Base-by-base conservation (phyloP, 1,140 invertebrate species). In the Drosophila tropicalis region DNA sequence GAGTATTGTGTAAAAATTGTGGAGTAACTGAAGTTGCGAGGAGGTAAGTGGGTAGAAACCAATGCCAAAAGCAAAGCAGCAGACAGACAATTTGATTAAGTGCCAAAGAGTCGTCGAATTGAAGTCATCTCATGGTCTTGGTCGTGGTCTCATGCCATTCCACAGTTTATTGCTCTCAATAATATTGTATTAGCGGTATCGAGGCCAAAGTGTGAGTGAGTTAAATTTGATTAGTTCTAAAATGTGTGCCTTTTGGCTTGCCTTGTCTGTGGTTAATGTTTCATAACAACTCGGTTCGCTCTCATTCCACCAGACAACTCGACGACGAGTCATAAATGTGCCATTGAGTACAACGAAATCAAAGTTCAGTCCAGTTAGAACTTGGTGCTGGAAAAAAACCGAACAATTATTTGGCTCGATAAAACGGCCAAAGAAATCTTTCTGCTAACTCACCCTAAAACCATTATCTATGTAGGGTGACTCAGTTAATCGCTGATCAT, bases 71-170 rank as follows among this genome's bases (percentile, higher is more conserved):
- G 64, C 62, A 39, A 40, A 73, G 29, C 15, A 65, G 58, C 73
- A 73, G 64, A 62, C 70, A 69, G 62, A 74, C 73, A 77, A 84
- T 85, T 85, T 86, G 82, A 85, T 85, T 86, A 86, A 82, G 68
- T 85, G 78, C 62, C 65, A 74, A 32, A 56, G 66, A 70, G 67
- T 68, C 44, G 69, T 68, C 44, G 69, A 67, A 22, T 74, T 40
- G 34, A 25, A 61, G 22, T 15, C 44, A 17, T 57, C 55, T 57
- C 44, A 47, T 57, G n/a, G 44, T 47, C 44, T 47, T 47, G 44
- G 40, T 41, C 41, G 6, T 29, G 29, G 29, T 58, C 56, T 58
- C 19, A 10, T 6, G 15, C 32, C n/a, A 32, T 57, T 36, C 17
- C 56, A 36, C 56, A 15, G 56, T 62, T 44, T 44, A 44, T 62